phyloP scores from a whole-genome alignment of 2,113 vertebrate species.

The Epinephelus fuscoguttatus region DNA sequence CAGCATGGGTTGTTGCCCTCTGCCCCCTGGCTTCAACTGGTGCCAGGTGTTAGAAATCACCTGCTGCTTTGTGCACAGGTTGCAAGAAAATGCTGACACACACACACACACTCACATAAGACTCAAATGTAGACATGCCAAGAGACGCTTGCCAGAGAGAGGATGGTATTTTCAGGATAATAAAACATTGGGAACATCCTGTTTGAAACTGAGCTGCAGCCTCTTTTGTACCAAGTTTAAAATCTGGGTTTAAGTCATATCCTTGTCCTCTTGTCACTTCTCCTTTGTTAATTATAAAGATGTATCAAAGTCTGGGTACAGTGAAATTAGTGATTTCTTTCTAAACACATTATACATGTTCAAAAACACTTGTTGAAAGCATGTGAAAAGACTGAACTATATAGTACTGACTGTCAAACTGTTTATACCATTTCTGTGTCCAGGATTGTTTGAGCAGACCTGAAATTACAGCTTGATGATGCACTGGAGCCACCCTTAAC shows the following conservation, averaged over 20 bases:
- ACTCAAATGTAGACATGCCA: conserved; percentile 6
- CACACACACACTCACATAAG: background rate
- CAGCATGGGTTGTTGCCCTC: conserved; percentile 40
- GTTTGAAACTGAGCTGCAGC: background rate
- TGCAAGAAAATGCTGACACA: conserved; percentile 20
- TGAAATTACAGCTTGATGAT: no score
- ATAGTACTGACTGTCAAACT: no score
- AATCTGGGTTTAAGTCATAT: background rate
- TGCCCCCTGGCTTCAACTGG: conserved; percentile 50
- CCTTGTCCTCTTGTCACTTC: background rate
- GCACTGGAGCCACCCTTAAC: no score
- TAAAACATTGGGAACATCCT: background rate
- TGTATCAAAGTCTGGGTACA: background rate
- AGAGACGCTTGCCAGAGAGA: background rate
- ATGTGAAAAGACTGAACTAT: no score
- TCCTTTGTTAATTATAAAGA: background rate
- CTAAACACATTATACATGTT: no score
- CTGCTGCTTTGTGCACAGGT: conserved; percentile 60
- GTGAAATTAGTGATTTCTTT: no score
- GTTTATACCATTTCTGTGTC: no score
- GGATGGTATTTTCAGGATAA: background rate
- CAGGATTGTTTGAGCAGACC: no score
- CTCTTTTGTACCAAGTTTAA: background rate
- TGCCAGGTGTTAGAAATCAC: conserved; percentile 72
- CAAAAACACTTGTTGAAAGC: no score